phyloP scores from a whole-genome alignment of 2,797 vertebrate genomes.

The Peromyscus attwateri region DNA sequence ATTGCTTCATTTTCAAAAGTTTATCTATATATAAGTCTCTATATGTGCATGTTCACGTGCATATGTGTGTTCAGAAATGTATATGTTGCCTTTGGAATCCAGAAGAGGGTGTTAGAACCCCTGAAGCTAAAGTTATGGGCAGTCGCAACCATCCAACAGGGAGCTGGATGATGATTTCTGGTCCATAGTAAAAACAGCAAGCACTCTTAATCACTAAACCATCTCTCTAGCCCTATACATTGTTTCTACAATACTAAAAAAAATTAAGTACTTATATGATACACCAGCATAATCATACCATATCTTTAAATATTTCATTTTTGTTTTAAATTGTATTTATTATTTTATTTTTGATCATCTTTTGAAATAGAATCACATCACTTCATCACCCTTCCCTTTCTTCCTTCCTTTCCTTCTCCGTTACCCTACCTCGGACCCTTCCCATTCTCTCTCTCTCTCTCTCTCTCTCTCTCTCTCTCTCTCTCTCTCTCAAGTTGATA shows the following conservation, averaged over 20 bases:
- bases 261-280: conserved; percentile 20
- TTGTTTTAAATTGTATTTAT: background rate
- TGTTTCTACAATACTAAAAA: background rate
- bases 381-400: background rate
- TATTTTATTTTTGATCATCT: background rate
- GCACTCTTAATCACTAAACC: background rate
- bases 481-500: background rate
- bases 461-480: background rate
- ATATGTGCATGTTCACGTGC: background rate
- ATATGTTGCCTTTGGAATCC: background rate
- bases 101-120: background rate
- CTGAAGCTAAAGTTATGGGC: background rate
- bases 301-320: background rate
- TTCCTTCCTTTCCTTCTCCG: background rate
- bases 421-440: background rate
- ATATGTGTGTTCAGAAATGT: background rate
- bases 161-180: background rate
- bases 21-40: background rate
- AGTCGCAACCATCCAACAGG: background rate
- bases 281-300: background rate
- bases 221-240: background rate
- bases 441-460: background rate
- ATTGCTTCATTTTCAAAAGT: background rate
- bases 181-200: background rate
- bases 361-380: background rate